Conservation (phyloP, 1,140 invertebrate species). For the Bombus ignitus region DNA sequence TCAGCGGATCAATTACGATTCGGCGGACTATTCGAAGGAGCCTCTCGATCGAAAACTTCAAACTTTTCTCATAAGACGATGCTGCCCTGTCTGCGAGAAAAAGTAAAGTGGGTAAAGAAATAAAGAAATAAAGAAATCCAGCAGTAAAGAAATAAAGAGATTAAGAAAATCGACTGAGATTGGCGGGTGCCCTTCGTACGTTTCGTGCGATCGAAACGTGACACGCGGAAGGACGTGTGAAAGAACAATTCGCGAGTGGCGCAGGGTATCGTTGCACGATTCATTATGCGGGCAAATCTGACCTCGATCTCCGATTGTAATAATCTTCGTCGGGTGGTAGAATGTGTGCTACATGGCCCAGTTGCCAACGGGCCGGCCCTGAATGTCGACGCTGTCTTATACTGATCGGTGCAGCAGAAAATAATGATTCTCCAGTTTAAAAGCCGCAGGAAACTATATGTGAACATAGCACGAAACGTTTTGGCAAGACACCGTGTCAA, state of each 20-base stretch:
- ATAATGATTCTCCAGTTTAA: constrained; percentile 62
- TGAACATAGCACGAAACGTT: constrained; percentile 59
- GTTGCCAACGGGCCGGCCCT: constrained; percentile 47
- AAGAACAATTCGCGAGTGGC: constrained; percentile 23
- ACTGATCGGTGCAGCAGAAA: constrained; percentile 59
- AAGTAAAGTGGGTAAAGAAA: background rate
- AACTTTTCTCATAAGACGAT: constrained; percentile 12
- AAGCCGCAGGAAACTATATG: constrained; percentile 63
- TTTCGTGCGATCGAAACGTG: background rate
- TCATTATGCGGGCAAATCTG: constrained; percentile 71
- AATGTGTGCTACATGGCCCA: constrained; percentile 41
- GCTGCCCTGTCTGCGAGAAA: background rate
- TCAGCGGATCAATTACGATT: constrained; percentile 16
- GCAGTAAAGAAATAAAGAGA: background rate
- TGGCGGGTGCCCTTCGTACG: background rate
- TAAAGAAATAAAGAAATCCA: background rate
- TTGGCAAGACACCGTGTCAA: constrained; percentile 49
- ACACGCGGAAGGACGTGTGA: constrained; percentile 27
- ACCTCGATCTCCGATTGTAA: constrained; percentile 66
- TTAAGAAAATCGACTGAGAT: background rate
- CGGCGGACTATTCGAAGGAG: background rate
- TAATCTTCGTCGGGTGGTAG: constrained; percentile 50
- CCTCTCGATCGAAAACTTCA: background rate
- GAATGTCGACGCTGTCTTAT: constrained; percentile 63
- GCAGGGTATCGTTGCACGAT: constrained; percentile 51